Evolutionary conservation across 2,113 vertebrate genomes (phyloP).

Genomic region (Eolophus roseicapilla): DNA sequence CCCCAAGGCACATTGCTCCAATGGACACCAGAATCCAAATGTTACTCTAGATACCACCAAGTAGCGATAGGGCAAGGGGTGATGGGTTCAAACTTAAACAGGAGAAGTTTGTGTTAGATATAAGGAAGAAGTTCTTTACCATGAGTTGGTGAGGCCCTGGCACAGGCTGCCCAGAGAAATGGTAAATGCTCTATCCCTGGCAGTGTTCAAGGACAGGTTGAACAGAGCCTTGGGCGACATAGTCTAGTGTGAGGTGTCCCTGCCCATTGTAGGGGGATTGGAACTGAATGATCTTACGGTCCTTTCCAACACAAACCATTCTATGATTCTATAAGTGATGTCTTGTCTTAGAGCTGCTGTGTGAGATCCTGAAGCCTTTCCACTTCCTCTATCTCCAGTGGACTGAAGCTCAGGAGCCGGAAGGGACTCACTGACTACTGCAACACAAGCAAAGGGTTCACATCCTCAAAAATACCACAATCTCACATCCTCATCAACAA

Average conservation of each 20-base stretch:
- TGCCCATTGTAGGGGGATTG: not conserved
- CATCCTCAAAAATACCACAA: fast-evolving
- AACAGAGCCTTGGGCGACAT: not conserved
- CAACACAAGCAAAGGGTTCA: not conserved
- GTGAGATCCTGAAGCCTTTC: not conserved
- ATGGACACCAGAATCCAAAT: fast-evolving
- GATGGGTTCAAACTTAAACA: not conserved
- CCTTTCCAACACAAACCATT: not conserved
- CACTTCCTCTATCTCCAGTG: not conserved
- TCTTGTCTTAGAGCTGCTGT: not conserved
- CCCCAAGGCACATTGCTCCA: fast-evolving
- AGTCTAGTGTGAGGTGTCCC: too few relatives aligned
- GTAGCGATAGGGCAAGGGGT: not conserved
- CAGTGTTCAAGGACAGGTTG: not conserved
- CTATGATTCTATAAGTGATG: not conserved
- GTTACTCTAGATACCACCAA: not conserved
- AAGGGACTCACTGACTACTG: not conserved
- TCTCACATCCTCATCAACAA: not conserved
- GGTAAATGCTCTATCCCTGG: not conserved
- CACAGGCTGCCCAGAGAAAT: not conserved
- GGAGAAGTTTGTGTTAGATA: not conserved
- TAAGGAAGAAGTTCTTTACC: not conserved
- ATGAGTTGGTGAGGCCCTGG: not conserved
- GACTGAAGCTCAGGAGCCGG: not conserved
- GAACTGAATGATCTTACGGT: not conserved